phyloP scores from a whole-genome alignment of 2,113 vertebrate species.

The Falco punctatus region DNA sequence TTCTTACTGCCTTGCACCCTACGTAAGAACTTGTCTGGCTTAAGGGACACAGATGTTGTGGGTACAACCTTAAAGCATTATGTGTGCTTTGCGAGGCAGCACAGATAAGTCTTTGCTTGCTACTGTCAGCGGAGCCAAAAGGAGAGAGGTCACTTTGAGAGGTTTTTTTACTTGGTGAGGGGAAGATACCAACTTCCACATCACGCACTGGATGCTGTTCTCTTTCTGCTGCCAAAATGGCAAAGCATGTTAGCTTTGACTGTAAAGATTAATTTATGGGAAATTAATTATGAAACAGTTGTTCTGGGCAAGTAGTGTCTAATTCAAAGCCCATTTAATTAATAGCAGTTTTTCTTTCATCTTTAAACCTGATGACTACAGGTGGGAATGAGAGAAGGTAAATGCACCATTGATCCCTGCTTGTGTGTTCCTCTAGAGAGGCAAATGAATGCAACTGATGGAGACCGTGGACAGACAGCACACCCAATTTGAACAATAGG shows the following conservation, averaged over 20 bases:
- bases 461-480: not conserved
- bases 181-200: not conserved
- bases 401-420: not conserved
- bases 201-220: not conserved
- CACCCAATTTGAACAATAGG: accelerated
- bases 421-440: not conserved
- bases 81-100: not conserved
- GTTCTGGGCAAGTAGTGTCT: not conserved
- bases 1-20: not conserved
- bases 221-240: not conserved
- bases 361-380: not conserved
- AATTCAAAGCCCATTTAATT: not conserved
- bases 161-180: not conserved
- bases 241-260: not conserved
- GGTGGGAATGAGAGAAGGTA: not conserved
- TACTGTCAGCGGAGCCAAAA: not conserved
- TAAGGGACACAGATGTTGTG: not conserved
- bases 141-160: not conserved
- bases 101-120: not conserved
- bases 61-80: not conserved
- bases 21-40: not conserved
- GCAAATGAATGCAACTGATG: not conserved
- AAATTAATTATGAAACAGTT: not conserved
- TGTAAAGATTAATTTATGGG: not conserved
- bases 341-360: not conserved